Evolutionary conservation across 2,113 vertebrate genomes (phyloP).

Genomic region (Odontophorus gujanensis): DNA sequence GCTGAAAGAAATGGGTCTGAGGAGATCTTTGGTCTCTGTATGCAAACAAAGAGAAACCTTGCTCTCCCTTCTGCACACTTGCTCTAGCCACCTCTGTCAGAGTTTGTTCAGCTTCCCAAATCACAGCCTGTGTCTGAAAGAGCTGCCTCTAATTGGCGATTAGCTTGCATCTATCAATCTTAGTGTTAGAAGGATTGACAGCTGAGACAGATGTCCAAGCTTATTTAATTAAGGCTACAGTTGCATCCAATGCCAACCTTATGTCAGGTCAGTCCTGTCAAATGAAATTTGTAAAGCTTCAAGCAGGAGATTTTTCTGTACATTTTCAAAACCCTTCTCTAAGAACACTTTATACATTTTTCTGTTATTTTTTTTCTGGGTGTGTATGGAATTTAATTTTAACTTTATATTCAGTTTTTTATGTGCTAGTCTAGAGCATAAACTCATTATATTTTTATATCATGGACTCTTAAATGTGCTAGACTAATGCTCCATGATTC

Average conservation of each 20-base stretch:
- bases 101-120: not conserved
- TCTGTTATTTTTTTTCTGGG: not conserved
- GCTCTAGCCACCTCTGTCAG: accelerated
- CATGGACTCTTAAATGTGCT: not conserved
- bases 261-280: constrained; percentile 57
- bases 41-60: not conserved
- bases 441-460: constrained; percentile 14
- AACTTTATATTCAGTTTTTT: constrained; percentile 3
- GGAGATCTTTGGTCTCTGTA: not conserved
- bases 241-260: constrained; percentile 54
- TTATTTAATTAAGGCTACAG: constrained; percentile 61
- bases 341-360: not conserved
- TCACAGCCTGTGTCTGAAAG: not conserved
- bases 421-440: not conserved
- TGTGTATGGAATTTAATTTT: not conserved
- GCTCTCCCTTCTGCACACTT: accelerated
- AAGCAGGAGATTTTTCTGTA: not conserved
- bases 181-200: constrained; percentile 52
- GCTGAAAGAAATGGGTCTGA: not conserved
- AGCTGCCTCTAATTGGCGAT: constrained; percentile 46
- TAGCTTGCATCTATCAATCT: constrained; percentile 65
- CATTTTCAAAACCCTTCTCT: not conserved
- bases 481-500: constrained; percentile 32
- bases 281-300: constrained; percentile 40
- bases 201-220: constrained; percentile 54